Percentiles rank a stretch among this genome's conserved stretches.
phyloP scores from a whole-genome alignment of 2,797 vertebrate genomes.

The Psittacula echo region DNA sequence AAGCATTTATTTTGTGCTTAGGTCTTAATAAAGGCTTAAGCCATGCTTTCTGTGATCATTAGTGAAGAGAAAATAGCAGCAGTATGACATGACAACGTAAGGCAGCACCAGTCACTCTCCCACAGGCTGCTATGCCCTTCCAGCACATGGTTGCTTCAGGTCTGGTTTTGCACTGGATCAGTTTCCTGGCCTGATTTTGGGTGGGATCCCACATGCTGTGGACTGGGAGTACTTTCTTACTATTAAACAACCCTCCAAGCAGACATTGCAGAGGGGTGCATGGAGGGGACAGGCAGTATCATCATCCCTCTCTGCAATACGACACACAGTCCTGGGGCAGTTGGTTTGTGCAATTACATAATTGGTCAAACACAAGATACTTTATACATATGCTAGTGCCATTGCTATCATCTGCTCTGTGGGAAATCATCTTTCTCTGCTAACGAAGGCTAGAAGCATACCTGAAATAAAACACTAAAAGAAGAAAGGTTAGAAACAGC shows the following conservation, averaged over 20 bases:
- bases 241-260: no score
- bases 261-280: neutral
- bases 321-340: neutral
- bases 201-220: neutral
- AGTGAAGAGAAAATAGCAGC: neutral
- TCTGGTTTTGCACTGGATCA: neutral
- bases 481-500: neutral
- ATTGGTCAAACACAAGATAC: neutral
- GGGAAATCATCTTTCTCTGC: neutral
- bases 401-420: neutral
- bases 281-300: neutral
- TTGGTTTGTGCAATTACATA: neutral
- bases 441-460: neutral
- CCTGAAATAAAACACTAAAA: neutral
- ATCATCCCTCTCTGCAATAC: rapidly evolving
- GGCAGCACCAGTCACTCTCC: neutral
- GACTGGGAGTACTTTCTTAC: neutral
- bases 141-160: neutral
- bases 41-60: neutral
- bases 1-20: neutral
- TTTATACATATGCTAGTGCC: neutral
- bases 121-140: neutral
- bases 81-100: neutral
- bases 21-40: neutral
- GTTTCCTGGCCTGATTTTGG: neutral